These are phyloP conservation scores for Hemaris fuciformis DNA, from an alignment of 2,888 invertebrate genomes.

Conservation along the genomic window DNA sequence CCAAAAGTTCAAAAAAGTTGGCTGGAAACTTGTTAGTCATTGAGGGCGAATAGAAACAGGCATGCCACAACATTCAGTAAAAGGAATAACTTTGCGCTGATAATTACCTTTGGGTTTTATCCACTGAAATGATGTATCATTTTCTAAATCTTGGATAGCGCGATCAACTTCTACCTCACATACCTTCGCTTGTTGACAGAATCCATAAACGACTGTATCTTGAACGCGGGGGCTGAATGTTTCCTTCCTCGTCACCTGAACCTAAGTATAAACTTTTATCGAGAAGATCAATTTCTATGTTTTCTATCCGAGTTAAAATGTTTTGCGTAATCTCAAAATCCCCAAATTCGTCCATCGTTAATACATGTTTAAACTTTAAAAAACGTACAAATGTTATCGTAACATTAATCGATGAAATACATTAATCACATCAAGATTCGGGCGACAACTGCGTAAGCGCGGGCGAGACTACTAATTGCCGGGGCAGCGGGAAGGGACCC, in stretches of 20 bases:
- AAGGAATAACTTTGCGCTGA: constrained; percentile 27
- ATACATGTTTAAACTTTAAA: too few species aligned
- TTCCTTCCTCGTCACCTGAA: constrained; percentile 24
- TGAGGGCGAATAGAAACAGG: constrained; percentile 21
- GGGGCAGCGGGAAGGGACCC: constrained; percentile 8
- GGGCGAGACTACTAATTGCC: neutral
- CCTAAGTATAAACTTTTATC: constrained; percentile 25
- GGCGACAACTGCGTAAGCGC: constrained; percentile 13
- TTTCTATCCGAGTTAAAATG: constrained; percentile 23
- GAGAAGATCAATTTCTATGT: constrained; percentile 29
- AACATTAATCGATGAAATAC: too few species aligned
- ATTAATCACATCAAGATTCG: too few species aligned
- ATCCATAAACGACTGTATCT: too few species aligned
- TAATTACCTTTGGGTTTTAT: constrained; percentile 29
- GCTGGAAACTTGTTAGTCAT: constrained; percentile 17
- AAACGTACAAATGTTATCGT: too few species aligned
- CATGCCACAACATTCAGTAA: constrained; percentile 30
- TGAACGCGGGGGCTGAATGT: constrained; percentile 17
- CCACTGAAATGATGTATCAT: constrained; percentile 22
- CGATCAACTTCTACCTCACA: too few species aligned
- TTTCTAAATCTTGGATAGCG: neutral
- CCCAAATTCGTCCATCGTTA: too few species aligned
- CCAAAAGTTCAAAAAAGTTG: neutral
- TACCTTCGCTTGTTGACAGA: too few species aligned
- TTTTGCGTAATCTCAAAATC: constrained; percentile 27